Percentiles rank a stretch among this genome's conserved stretches.
phyloP scores from a whole-genome alignment of 2,888 invertebrate species.

The Drosophila pegasa region DNA sequence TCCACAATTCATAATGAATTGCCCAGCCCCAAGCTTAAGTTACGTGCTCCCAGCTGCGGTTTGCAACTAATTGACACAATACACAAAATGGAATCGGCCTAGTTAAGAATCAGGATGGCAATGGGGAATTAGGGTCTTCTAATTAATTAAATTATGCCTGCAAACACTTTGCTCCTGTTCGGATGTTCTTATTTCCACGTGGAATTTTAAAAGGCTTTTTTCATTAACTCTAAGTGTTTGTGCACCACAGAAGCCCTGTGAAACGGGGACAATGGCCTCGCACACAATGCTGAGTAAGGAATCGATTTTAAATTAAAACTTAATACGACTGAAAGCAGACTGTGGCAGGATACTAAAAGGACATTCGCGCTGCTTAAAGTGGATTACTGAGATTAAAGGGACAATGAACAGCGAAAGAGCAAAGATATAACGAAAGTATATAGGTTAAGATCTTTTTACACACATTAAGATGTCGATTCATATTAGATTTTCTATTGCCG shows the following conservation, averaged over 20 bases:
- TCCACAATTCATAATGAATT: too few species aligned
- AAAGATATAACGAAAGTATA: neutral
- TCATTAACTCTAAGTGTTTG: constrained; percentile 34
- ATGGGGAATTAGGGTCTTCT: constrained; percentile 16
- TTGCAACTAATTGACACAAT: constrained; percentile 53
- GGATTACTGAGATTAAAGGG: neutral
- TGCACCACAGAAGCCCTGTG: neutral
- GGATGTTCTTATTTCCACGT: constrained; percentile 25
- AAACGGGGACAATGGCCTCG: constrained; percentile 1
- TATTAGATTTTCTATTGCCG: neutral
- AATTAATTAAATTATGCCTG: constrained; percentile 63
- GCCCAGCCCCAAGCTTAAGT: constrained; percentile 24
- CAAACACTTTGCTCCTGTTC: constrained; percentile 29
- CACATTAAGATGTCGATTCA: neutral
- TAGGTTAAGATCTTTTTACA: neutral
- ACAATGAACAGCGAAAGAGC: neutral
- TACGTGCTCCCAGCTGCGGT: constrained; percentile 38
- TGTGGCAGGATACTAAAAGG: neutral
- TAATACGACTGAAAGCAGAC: constrained; percentile 1
- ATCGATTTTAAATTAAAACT: constrained; percentile 21
- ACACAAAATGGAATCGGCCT: constrained; percentile 3
- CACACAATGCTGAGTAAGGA: neutral
- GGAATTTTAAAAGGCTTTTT: constrained; percentile 48
- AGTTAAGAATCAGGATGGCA: neutral
- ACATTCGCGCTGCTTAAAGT: neutral